Percentiles rank a stretch among this genome's conserved stretches.
Evolutionary conservation across 2,113 vertebrate species (phyloP).

Genomic region (Percina caprodes): DNA sequence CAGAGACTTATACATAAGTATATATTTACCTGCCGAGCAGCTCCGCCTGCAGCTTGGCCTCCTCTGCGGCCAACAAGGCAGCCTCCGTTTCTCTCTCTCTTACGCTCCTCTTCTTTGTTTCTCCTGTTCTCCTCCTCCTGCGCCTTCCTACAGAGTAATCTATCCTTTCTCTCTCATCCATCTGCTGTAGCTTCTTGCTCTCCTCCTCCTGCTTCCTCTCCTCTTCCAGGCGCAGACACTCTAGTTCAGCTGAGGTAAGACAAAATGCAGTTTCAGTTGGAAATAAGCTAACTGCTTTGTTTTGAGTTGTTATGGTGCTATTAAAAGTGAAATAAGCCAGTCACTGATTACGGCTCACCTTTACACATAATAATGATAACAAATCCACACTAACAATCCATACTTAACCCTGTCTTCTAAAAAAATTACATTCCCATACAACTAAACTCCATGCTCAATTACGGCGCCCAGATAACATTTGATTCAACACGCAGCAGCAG

Average conservation of each 20-base stretch:
- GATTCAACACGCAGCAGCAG: too few relatives aligned
- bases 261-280: neutral
- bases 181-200: conserved; percentile 73
- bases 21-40: conserved; percentile 63
- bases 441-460: too few relatives aligned
- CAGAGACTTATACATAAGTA: neutral
- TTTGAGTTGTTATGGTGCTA: neutral
- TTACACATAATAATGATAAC: neutral
- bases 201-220: conserved; percentile 75
- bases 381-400: too few relatives aligned
- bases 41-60: conserved; percentile 61
- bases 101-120: conserved; percentile 67
- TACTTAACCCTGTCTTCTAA: too few relatives aligned
- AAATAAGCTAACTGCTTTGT: neutral
- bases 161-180: conserved; percentile 76
- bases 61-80: conserved; percentile 26
- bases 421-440: too few relatives aligned
- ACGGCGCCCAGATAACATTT: too few relatives aligned
- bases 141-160: conserved; percentile 71
- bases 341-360: neutral
- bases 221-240: conserved; percentile 64
- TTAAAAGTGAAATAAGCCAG: neutral
- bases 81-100: conserved; percentile 66
- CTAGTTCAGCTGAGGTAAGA: conserved; percentile 62
- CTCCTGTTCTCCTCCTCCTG: conserved; percentile 76